phyloP scores from a whole-genome alignment of 2,797 vertebrate species.

The Sebastes steindachneri region DNA sequence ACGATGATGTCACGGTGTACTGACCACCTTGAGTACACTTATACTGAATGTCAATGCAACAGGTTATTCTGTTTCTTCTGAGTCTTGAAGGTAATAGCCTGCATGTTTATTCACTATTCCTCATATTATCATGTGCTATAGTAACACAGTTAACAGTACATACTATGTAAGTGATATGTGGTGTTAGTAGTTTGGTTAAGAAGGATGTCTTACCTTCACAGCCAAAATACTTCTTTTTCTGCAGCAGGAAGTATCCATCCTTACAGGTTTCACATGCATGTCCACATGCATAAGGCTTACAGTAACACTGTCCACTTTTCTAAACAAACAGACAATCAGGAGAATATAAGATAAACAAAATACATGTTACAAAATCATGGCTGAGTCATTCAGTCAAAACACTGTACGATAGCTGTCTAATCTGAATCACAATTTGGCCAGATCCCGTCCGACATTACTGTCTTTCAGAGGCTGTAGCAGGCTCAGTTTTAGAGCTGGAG shows the following conservation, averaged over 20 bases:
- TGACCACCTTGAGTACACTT: neutral
- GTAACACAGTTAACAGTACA: neutral
- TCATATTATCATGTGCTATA: neutral
- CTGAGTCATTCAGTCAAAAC: neutral
- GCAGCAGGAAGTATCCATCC: slow-evolving; percentile 88
- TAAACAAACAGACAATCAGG: slow-evolving; percentile 57
- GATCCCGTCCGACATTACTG: too few relatives aligned
- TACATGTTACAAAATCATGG: neutral
- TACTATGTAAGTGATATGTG: neutral
- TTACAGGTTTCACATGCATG: slow-evolving; percentile 87
- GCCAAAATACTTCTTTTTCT: slow-evolving; percentile 90
- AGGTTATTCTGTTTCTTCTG: neutral
- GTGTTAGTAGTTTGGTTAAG: neutral
- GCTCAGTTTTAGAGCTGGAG: too few relatives aligned
- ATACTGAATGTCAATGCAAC: too few relatives aligned
- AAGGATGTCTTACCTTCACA: slow-evolving; percentile 86
- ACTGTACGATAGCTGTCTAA: neutral
- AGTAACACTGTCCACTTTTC: slow-evolving; percentile 89
- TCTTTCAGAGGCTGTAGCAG: too few relatives aligned
- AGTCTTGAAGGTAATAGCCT: neutral
- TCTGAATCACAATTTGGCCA: neutral
- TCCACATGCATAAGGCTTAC: slow-evolving; percentile 88
- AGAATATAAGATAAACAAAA: neutral
- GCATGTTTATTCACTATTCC: neutral
- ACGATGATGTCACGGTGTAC: neutral